Evolutionary conservation across 1,140 invertebrate species (phyloP).

Genomic region (Mesaphorura yosii): DNA sequence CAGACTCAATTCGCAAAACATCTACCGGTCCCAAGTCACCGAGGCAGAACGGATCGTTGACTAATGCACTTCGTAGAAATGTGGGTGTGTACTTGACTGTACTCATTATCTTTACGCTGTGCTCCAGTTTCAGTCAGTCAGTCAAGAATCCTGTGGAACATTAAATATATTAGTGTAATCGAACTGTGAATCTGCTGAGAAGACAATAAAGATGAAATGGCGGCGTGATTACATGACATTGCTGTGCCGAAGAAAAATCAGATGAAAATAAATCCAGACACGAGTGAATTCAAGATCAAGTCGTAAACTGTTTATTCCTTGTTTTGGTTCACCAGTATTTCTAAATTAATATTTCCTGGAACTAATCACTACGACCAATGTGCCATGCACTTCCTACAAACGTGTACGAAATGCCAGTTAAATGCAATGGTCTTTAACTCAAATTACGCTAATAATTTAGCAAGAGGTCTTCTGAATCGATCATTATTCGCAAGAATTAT

Average conservation of each 20-base stretch:
- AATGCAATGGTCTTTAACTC: no score
- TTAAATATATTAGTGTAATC: not conserved
- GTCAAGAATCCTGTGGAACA: not conserved
- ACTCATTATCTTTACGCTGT: not conserved
- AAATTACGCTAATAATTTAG: no score
- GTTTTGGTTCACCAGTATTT: not conserved
- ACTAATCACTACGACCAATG: no score
- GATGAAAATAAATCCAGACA: not conserved
- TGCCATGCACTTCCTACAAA: no score
- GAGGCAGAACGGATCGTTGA: slow-evolving; percentile 21
- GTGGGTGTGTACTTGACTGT: not conserved
- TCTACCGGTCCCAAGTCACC: slow-evolving; percentile 23
- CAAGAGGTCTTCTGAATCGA: no score
- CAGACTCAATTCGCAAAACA: slow-evolving; percentile 19
- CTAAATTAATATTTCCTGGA: no score
- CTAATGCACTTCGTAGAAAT: slow-evolving; percentile 19
- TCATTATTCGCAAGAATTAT: no score
- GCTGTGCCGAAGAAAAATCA: not conserved
- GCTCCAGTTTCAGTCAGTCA: not conserved
- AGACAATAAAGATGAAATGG: not conserved
- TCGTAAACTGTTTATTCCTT: not conserved
- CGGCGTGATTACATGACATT: no score
- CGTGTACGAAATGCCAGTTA: no score
- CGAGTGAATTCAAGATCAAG: not conserved
- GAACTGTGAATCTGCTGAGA: not conserved